phyloP scores from a whole-genome alignment of 1,140 invertebrate genomes.

The Drosophila azteca region DNA sequence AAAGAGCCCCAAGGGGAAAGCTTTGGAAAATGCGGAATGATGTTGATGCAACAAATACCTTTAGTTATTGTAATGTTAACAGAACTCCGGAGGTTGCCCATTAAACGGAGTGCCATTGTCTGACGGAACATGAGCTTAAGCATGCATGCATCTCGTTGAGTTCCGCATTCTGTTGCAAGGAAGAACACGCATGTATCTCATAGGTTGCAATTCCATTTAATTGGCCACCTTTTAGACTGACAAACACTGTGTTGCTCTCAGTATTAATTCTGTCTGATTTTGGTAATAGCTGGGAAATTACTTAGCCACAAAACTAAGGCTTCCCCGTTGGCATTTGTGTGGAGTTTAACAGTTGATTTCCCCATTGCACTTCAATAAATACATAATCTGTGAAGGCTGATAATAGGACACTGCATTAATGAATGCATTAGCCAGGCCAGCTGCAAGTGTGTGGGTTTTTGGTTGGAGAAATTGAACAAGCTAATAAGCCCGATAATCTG shows the following conservation, averaged over 20 bases:
- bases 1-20: too few relatives aligned
- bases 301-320: slow-evolving; percentile 47
- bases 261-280: slow-evolving; percentile 22
- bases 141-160: too few relatives aligned
- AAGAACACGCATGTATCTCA: too few relatives aligned
- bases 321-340: slow-evolving; percentile 16
- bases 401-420: slow-evolving; percentile 9
- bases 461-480: slow-evolving; percentile 7
- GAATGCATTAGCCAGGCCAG: background rate
- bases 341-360: slow-evolving; percentile 39
- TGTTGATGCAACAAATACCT: too few relatives aligned
- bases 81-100: too few relatives aligned
- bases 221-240: background rate
- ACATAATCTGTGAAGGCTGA: slow-evolving; percentile 45
- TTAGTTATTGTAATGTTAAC: too few relatives aligned
- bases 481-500: background rate
- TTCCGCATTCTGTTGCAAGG: too few relatives aligned
- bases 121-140: too few relatives aligned
- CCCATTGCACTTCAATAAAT: slow-evolving; percentile 61
- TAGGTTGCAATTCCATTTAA: background rate
- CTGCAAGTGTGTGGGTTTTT: background rate
- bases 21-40: too few relatives aligned
- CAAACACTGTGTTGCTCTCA: background rate
- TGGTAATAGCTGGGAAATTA: slow-evolving; percentile 51
- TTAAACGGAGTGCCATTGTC: too few relatives aligned